These are phyloP conservation scores for Hyles lineata DNA, from an alignment of 2,888 invertebrate genomes.

Conservation along the genomic window DNA sequence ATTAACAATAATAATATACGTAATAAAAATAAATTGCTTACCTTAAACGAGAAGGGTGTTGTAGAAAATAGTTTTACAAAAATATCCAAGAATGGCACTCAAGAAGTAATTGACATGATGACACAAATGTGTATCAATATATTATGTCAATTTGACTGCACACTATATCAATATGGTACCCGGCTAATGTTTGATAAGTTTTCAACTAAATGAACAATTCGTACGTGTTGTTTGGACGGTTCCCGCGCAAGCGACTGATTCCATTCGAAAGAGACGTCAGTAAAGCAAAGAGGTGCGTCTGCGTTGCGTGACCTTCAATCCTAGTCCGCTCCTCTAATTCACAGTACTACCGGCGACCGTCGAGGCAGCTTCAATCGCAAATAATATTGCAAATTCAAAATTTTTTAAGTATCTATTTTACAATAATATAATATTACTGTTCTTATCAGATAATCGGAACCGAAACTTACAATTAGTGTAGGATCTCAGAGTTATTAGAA, in stretches of 20 bases:
- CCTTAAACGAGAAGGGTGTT: slow-evolving; percentile 8
- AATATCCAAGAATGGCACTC: slow-evolving; percentile 8
- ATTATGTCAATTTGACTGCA: neutral
- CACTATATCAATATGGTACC: neutral
- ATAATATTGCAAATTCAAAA: slow-evolving; percentile 18
- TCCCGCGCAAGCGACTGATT: slow-evolving; percentile 66
- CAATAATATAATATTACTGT: neutral
- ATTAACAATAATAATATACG: neutral
- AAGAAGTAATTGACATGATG: neutral
- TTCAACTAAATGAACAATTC: slow-evolving; percentile 38
- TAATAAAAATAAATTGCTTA: slow-evolving; percentile 6
- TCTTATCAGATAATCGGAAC: neutral
- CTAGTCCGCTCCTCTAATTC: slow-evolving; percentile 42
- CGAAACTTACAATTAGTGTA: no score
- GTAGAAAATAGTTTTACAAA: neutral
- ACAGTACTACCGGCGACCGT: slow-evolving; percentile 29
- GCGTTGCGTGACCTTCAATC: slow-evolving; percentile 52
- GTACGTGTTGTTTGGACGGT: slow-evolving; percentile 54
- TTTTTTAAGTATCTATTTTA: neutral
- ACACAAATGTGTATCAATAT: neutral
- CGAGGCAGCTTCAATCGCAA: slow-evolving; percentile 28
- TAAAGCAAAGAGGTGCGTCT: slow-evolving; percentile 50
- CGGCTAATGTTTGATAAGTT: neutral
- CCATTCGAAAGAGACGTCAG: slow-evolving; percentile 44
- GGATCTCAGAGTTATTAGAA: no score